Evolutionary conservation across 2,888 invertebrate species (phyloP).

Genomic region (Drosophila anomalata): DNA sequence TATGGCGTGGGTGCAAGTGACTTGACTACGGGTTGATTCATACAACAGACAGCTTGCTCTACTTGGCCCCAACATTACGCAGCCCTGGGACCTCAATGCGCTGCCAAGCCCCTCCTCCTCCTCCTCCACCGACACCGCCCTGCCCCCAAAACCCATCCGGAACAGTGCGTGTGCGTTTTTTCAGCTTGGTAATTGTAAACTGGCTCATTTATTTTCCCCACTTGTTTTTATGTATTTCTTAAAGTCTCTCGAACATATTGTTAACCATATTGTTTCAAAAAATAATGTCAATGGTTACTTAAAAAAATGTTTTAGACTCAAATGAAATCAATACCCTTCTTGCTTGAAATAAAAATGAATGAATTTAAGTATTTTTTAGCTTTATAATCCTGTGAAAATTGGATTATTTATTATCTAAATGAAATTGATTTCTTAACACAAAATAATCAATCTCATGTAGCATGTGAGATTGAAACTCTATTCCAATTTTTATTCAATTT

Average conservation of each 20-base stretch:
- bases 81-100: slow-evolving; percentile 3
- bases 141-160: neutral
- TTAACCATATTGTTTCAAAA: neutral
- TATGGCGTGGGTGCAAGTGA: slow-evolving; percentile 45
- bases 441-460: neutral
- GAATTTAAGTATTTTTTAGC: too few relatives aligned
- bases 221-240: slow-evolving; percentile 25
- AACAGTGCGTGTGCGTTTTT: slow-evolving; percentile 22
- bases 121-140: neutral
- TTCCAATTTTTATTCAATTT: too few relatives aligned
- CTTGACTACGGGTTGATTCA: slow-evolving; percentile 71
- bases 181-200: slow-evolving; percentile 30
- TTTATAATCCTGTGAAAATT: too few relatives aligned
- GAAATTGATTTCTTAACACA: neutral
- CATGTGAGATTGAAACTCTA: neutral
- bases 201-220: slow-evolving; percentile 29
- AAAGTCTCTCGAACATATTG: neutral
- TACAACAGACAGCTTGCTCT: slow-evolving; percentile 61
- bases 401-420: too few relatives aligned
- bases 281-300: neutral
- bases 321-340: neutral
- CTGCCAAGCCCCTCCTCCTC: neutral
- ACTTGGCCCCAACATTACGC: slow-evolving; percentile 49
- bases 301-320: neutral
- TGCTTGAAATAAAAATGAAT: neutral